Conservation (phyloP, 2,888 invertebrate genomes). For the Anthophora plumipes region DNA sequence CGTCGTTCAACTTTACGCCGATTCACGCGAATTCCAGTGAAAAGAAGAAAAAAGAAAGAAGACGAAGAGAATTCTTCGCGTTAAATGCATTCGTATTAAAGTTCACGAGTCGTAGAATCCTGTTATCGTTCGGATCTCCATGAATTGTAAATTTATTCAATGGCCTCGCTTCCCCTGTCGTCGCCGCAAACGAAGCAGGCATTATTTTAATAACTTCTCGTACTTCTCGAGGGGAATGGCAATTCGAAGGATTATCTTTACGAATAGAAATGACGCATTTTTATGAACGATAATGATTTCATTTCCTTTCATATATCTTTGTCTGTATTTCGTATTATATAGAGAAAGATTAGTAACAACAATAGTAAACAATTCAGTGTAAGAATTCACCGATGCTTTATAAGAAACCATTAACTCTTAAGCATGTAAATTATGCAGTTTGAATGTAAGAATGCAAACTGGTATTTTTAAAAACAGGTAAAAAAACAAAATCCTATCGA, state of each 20-base stretch:
- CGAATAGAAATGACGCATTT: background rate
- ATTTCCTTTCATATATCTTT: background rate
- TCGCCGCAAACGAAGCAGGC: constrained; percentile 32
- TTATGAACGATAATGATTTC: background rate
- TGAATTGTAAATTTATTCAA: constrained; percentile 73
- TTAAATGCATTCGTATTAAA: constrained; percentile 33
- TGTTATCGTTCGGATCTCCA: constrained; percentile 45
- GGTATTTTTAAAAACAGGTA: too few species aligned
- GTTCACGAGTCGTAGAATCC: constrained; percentile 26
- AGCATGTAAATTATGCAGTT: too few species aligned
- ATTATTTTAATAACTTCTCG: constrained; percentile 47
- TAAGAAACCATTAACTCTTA: too few species aligned
- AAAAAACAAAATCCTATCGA: too few species aligned
- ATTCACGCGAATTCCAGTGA: background rate
- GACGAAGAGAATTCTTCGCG: background rate
- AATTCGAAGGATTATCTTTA: background rate
- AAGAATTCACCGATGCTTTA: too few species aligned
- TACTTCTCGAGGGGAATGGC: background rate
- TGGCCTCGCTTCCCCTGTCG: constrained; percentile 15
- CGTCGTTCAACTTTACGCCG: background rate
- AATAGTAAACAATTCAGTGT: too few species aligned
- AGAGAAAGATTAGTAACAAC: too few species aligned
- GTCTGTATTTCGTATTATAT: background rate
- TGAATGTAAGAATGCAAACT: too few species aligned
- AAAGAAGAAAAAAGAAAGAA: too few species aligned